Conservation (phyloP, 1,140 invertebrate species). For the Leptinotarsa lineolata region DNA sequence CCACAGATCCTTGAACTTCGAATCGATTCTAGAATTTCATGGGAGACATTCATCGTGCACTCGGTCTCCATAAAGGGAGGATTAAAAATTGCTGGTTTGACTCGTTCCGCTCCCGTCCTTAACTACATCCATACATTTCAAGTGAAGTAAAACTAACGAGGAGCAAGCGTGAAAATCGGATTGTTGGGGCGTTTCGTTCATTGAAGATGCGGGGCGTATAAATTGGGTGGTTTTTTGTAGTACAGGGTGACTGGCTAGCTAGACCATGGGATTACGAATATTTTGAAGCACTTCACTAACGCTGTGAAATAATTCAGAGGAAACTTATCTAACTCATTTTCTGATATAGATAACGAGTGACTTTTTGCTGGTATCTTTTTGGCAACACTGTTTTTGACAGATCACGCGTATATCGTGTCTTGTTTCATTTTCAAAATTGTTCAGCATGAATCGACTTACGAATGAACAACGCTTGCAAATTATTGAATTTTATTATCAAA, state of each 20-base stretch:
- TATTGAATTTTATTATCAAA: too few species aligned
- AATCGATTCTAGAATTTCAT: constrained; percentile 11
- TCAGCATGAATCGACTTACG: too few species aligned
- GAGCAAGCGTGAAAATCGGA: constrained; percentile 11
- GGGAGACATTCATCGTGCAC: constrained; percentile 13
- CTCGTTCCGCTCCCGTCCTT: constrained; percentile 9
- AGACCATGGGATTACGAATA: too few species aligned
- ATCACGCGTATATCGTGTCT: too few species aligned
- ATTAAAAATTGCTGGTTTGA: constrained; percentile 24
- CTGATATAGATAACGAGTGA: too few species aligned
- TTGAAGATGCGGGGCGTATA: neutral
- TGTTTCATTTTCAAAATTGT: too few species aligned
- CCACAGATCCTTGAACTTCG: neutral
- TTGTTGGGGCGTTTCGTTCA: neutral
- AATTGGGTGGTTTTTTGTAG: neutral
- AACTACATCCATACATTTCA: constrained; percentile 11
- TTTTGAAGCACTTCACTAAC: too few species aligned
- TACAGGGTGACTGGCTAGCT: neutral
- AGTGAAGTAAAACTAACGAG: constrained; percentile 13
- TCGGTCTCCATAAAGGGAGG: neutral
- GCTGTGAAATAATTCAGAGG: too few species aligned
- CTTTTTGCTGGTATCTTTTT: too few species aligned
- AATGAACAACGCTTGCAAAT: too few species aligned
- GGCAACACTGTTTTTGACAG: too few species aligned
- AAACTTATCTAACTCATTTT: too few species aligned